These are phyloP conservation scores for Ptilonorhynchus violaceus DNA, from an alignment of 2,113 vertebrate species.

Conservation along the genomic window DNA sequence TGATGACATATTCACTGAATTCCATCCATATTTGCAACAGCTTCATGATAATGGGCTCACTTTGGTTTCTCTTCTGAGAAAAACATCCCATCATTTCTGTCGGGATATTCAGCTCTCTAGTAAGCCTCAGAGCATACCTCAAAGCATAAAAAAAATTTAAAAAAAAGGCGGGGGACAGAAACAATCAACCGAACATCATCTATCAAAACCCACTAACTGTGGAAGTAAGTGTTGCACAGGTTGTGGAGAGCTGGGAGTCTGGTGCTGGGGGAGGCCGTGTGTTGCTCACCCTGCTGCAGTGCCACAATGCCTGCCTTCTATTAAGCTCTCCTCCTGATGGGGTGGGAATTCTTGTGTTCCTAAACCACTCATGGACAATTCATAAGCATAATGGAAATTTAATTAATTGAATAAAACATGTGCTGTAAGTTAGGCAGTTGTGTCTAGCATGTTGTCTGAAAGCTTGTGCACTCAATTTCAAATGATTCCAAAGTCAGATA, in stretches of 20 bases:
- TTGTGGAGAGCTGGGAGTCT: neutral
- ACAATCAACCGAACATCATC: neutral
- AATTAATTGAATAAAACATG: slow-evolving; percentile 37
- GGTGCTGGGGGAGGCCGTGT: neutral
- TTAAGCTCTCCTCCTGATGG: neutral
- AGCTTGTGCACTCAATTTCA: slow-evolving; percentile 23
- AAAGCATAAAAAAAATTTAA: neutral
- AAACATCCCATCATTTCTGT: neutral
- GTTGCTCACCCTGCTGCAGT: neutral
- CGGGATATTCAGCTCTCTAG: neutral
- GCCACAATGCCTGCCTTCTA: neutral
- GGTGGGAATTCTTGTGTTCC: slow-evolving; percentile 3
- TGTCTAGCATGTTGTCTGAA: neutral
- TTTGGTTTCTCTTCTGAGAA: neutral
- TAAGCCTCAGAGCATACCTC: neutral
- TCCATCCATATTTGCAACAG: neutral
- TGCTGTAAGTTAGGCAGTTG: slow-evolving; percentile 13
- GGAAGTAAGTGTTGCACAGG: neutral
- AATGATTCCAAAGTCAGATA: neutral
- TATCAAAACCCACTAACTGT: neutral
- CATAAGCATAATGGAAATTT: slow-evolving; percentile 25
- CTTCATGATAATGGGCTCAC: neutral
- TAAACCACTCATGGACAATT: slow-evolving; percentile 19
- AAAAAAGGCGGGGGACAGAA: neutral
- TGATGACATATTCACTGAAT: neutral